These are phyloP conservation scores for Scaptomyza pallida DNA, from an alignment of 1,140 invertebrate species.

Conservation along the genomic window DNA sequence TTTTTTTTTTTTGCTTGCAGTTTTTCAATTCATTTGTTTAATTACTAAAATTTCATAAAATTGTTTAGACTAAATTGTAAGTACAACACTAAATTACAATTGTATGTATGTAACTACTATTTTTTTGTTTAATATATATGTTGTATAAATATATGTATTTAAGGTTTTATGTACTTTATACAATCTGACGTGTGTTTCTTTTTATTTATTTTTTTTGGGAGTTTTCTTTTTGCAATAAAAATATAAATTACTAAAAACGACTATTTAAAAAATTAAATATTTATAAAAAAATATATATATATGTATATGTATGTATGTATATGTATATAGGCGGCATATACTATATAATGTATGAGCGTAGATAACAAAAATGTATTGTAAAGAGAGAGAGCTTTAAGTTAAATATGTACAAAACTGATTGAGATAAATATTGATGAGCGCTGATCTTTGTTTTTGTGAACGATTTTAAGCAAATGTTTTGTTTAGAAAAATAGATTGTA, in stretches of 20 bases:
- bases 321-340: conserved; percentile 18
- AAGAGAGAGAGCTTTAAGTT: conserved; percentile 35
- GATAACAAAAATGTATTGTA: conserved; percentile 48
- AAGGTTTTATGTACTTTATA: conserved; percentile 65
- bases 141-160: conserved; percentile 67
- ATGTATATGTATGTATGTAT: conserved; percentile 26
- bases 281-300: conserved; percentile 71
- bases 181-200: conserved; percentile 55
- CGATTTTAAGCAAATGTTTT: conserved; percentile 67
- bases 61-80: conserved; percentile 79
- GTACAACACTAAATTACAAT: conserved; percentile 83
- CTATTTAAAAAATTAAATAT: conserved; percentile 82
- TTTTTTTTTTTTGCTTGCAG: conserved; percentile 56
- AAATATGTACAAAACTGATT: conserved; percentile 52
- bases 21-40: conserved; percentile 76
- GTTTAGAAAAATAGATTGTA: conserved; percentile 62
- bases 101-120: conserved; percentile 79
- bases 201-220: conserved; percentile 53
- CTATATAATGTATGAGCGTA: conserved; percentile 47
- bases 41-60: conserved; percentile 83
- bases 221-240: conserved; percentile 72
- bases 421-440: conserved; percentile 48
- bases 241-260: conserved; percentile 82
- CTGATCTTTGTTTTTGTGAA: conserved; percentile 28
- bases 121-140: conserved; percentile 20